phyloP scores from a whole-genome alignment of 1,140 invertebrate species.

The Phymorhynchus buccinoides region DNA sequence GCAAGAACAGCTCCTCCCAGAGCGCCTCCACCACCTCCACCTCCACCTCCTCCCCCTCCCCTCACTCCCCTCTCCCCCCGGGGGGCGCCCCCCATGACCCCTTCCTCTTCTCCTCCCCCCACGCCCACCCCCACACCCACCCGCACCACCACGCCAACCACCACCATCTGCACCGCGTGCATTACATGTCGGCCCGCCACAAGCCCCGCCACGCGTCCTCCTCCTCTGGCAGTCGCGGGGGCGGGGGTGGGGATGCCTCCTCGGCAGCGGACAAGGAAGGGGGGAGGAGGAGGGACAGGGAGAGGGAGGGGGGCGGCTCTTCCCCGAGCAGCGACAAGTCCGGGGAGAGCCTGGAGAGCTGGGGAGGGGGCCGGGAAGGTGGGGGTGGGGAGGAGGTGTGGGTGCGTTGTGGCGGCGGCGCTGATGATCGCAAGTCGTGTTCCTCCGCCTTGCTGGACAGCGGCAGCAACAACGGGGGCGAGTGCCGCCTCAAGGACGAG shows the following conservation, averaged over 20 bases:
- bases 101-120: conserved; percentile 57
- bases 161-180: conserved; percentile 74
- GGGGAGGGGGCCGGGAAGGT: conserved; percentile 48
- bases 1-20: conserved; percentile 80
- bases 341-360: conserved; percentile 65
- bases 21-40: conserved; percentile 70
- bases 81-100: conserved; percentile 64
- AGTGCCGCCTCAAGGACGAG: conserved; percentile 71
- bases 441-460: conserved; percentile 61
- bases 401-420: conserved; percentile 67
- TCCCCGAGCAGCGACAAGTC: conserved; percentile 63
- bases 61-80: conserved; percentile 53
- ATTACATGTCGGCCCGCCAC: conserved; percentile 71
- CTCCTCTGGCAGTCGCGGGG: conserved; percentile 39
- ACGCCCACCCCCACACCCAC: conserved; percentile 69
- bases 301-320: conserved; percentile 45
- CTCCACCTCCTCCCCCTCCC: conserved; percentile 74
- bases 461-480: conserved; percentile 50
- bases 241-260: conserved; percentile 31
- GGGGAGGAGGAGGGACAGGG: background rate
- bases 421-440: conserved; percentile 65
- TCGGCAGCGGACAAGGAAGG: conserved; percentile 69
- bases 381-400: conserved; percentile 66
- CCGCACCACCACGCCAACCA: conserved; percentile 66
- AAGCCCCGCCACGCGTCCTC: conserved; percentile 65